Base-by-base conservation (phyloP, 2,113 vertebrate genomes). In the Cyanoramphus novaezelandiae region DNA sequence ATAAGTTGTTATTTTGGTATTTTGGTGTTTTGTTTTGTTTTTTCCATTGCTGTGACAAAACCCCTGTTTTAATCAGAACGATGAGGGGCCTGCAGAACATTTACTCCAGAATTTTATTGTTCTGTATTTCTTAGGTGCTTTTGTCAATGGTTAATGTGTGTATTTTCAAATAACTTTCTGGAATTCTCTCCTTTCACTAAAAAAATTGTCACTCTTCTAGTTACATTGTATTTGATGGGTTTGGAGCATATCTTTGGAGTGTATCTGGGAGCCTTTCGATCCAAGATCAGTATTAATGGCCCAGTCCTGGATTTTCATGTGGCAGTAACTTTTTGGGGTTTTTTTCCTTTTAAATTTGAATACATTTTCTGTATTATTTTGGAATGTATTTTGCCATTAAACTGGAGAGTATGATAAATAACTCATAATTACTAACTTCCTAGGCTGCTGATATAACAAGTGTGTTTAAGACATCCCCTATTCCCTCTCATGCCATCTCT, bases 401-500 rank as follows among this genome's bases (percentile, higher is more conserved):
- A 84, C 18, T 84, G 68, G 50, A 90, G 15, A 7, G 2, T 23
- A 10, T 86, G 62, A 67, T 82, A 89, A 87, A 82, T 79, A 70
- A 50, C 57, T 88, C 67, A 60, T 53, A 78, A 89, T 79, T 79
- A 74, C 33, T 62, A 72, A 63, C 83, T 82, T 92, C 37, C 49
- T 67, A 49, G 33, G 46, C 72, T 93, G 88, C 33, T 94, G 74
- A 49, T 91, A 31, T 8, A 86, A 76, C 41, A 70, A 89, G 25
- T 85, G 17, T 82, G 13, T 93, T 91, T 88, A 85, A 95, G 71
- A 44, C 35, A 88, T 88, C 68, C 64, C 35, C 52, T 94, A 23
- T 92, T 93, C 77, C 44, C 23, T 86, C 63, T 90, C 29, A 7
- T 85, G 39, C 65, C 76, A 65, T 95, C 79, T 96, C 69, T 92